Conservation (phyloP, 2,888 invertebrate genomes). For the Rotaria macrura region DNA sequence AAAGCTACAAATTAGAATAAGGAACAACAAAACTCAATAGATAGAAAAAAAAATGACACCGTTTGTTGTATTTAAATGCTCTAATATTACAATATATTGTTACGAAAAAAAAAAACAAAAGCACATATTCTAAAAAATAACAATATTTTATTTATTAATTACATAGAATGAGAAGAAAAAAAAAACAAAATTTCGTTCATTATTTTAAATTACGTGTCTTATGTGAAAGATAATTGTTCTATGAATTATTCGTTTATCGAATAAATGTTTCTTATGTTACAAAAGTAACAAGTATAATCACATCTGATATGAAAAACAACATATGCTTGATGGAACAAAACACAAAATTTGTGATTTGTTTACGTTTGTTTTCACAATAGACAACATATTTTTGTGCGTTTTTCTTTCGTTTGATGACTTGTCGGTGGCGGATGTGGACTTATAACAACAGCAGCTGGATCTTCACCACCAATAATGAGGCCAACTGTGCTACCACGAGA, state of each 20-base stretch:
- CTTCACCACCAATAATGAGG: neutral
- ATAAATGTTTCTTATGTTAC: too few relatives aligned
- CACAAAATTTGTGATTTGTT: too few relatives aligned
- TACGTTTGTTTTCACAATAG: neutral
- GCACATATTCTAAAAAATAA: neutral
- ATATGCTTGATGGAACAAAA: too few relatives aligned
- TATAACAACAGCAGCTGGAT: neutral
- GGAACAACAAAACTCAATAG: too few relatives aligned
- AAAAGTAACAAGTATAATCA: too few relatives aligned
- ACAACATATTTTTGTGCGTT: constrained; percentile 10
- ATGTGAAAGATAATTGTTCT: too few relatives aligned
- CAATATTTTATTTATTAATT: neutral
- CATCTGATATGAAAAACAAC: too few relatives aligned
- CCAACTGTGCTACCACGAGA: neutral
- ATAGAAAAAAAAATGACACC: too few relatives aligned
- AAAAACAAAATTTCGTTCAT: neutral
- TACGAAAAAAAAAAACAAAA: neutral
- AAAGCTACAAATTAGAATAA: too few relatives aligned
- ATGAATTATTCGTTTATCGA: neutral
- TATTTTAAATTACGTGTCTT: neutral
- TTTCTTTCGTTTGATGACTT: neutral
- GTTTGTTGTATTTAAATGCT: too few relatives aligned
- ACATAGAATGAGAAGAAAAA: too few relatives aligned
- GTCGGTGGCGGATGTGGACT: neutral
- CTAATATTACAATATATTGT: neutral